Evolutionary conservation across 2,888 invertebrate species (phyloP).

Genomic region (Acrobasis suavella): DNA sequence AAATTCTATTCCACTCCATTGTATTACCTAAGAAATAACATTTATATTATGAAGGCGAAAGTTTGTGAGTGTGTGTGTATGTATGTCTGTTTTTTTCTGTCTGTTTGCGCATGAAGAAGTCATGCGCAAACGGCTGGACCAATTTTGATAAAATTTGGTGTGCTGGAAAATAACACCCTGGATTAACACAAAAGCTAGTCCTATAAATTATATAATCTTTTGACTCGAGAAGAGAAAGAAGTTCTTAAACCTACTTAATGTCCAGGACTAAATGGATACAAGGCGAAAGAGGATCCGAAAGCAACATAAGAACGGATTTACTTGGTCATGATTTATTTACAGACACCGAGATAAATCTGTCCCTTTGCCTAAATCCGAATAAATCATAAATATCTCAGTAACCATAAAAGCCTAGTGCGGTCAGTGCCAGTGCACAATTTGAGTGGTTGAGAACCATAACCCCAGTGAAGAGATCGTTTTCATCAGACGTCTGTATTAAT

Average conservation of each 20-base stretch:
- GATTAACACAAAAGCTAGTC: no score
- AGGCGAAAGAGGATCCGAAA: neutral
- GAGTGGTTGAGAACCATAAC: slow-evolving; percentile 2
- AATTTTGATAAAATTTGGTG: no score
- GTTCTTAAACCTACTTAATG: neutral
- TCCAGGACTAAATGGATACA: neutral
- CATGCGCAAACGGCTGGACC: no score
- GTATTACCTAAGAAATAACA: no score
- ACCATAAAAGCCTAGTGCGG: slow-evolving; percentile 12
- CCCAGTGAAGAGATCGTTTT: neutral
- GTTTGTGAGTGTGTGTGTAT: no score
- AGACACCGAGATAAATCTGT: slow-evolving; percentile 1
- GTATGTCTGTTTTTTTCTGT: no score
- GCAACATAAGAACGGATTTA: slow-evolving; percentile 8
- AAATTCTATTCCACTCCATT: no score
- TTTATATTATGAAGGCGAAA: no score
- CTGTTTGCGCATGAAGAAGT: no score
- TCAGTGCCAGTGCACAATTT: neutral
- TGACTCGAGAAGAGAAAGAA: no score
- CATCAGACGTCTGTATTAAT: neutral
- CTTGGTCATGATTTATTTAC: slow-evolving; percentile 18
- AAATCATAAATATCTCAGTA: slow-evolving; percentile 14
- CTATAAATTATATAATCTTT: no score
- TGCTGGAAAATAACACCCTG: no score
- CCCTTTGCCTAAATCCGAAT: neutral